Base-by-base conservation (phyloP, 2,888 invertebrate species). In the Barypeithes pellucidus region DNA sequence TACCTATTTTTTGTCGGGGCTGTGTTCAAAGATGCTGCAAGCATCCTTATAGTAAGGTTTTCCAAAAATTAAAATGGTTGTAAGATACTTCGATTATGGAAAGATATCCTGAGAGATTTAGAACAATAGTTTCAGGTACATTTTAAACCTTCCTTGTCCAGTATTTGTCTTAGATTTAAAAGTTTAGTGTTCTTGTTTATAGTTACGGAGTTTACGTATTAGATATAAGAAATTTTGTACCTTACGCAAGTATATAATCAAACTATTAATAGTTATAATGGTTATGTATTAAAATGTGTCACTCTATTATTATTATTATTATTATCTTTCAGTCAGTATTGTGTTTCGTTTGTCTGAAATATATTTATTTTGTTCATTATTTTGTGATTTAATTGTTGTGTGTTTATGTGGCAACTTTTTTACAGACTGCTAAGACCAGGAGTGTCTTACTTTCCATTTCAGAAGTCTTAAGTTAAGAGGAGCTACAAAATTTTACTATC, bases 291-390 rank as follows among this genome's bases (percentile, higher is more conserved):
- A 43, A 24, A 62, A 20, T 57, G 62, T 70, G 60, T 61, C 62
- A 63, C 18, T 69, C 43, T 52, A n/a, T n/a, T n/a, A n/a, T n/a
- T n/a, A n/a, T 54, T 43, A 41, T 60, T 20, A 59, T 36, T 61
- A 33, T 20, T 45, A 45, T 3, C 5, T 33, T 57, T 57, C 54
- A 57, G 54, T 57, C 70, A 63, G 43, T 70, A 62, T 57, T 70
- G 70, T 70, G 63, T 63, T 70, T 63, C 39, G 52, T 70, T 63
- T 63, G 29, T 62, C 62, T 63, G 54, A 54, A 63, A 70, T 70
- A 70, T 63, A 70, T 70, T 70, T 70, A 70, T 70, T 70, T 70
- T 68, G 68, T 68, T 60, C 68, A 61, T 50, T 50, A 50, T 47
- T 61, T 61, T 70, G 62, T 62, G 43, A 63, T 70, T 70, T 70